Base-by-base conservation (phyloP, 1,140 invertebrate species). In the Drosophila yakuba region DNA sequence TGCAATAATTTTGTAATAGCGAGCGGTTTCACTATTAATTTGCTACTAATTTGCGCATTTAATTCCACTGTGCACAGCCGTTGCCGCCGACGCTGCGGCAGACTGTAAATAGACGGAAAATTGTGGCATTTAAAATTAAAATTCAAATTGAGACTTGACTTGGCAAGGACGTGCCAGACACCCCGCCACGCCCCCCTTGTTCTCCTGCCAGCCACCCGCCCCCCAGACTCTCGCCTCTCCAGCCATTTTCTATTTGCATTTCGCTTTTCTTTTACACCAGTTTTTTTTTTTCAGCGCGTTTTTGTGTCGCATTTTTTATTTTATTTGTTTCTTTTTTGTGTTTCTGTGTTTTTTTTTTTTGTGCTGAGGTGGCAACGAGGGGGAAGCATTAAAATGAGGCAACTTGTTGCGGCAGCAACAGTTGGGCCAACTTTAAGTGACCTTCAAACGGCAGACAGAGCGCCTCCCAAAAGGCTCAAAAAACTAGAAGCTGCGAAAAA, bases 81-180 rank as follows among this genome's bases (percentile, higher is more conserved):
- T 45, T 55, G 52, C 14, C 44, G 47, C 17, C 54, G 47, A 23
- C 28, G 32, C 39, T n/a, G 32, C 28, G 8, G 48, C 47, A 51
- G 68, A 50, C 83, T 64, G 47, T 72, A 73, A 78, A 75, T 79
- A 88, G 83, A 78, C 88, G 83, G 75, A 82, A 86, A 86, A 88
- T 86, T 88, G 83, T 83, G 84, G 83, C 84, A 86, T 86, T 86
- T 86, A 82, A 86, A 86, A 86, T 86, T 86, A 86, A 86, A 86
- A 86, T 86, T 86, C 83, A 86, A 86, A 86, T 86, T 86, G 83
- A 88, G 83, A 79, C 83, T 82, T 86, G 83, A 88, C 75, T 71
- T 82, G 83, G 78, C 82, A 86, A 86, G 82, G 82, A 86, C 82
- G 82, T 81, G 82, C 80, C 76, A 67, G 77, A 68, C 76, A 79